These are phyloP conservation scores for Tangara arthus DNA, from an alignment of 2,797 vertebrate species.

Conservation along the genomic window DNA sequence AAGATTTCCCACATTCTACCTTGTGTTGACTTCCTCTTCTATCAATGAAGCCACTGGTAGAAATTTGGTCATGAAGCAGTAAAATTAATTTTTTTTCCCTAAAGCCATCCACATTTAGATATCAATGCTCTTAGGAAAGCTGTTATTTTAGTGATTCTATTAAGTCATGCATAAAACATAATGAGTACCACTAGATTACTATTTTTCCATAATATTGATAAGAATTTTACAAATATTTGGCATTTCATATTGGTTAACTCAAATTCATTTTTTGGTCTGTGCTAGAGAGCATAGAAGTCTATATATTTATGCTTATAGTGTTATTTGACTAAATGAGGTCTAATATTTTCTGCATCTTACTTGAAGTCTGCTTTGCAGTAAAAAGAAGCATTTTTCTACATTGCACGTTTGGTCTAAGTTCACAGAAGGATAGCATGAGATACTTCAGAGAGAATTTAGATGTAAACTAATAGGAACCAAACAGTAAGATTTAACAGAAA, in stretches of 20 bases:
- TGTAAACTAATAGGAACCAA: neutral
- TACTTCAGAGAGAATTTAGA: neutral
- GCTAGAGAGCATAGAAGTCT: neutral
- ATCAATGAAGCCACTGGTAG: neutral
- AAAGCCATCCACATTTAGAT: neutral
- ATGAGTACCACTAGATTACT: neutral
- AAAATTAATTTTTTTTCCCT: neutral
- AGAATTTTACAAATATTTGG: neutral
- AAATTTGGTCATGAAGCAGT: neutral
- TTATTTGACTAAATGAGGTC: neutral
- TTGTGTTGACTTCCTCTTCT: neutral
- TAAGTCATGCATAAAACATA: neutral
- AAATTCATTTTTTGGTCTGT: neutral
- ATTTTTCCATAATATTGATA: neutral
- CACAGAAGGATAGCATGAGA: neutral
- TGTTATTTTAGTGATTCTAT: neutral
- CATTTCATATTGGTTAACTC: neutral
- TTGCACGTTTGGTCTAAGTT: neutral
- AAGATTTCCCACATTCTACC: neutral
- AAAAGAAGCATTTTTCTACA: neutral
- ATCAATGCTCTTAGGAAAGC: neutral
- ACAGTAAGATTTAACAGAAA: neutral
- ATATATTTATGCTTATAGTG: neutral
- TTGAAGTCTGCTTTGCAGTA: neutral
- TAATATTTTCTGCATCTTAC: neutral